A percentile compares a stretch with the other conserved stretches of the same genome.
phyloP scores from a whole-genome alignment of 2,888 invertebrate species.

The Amiota communis region DNA sequence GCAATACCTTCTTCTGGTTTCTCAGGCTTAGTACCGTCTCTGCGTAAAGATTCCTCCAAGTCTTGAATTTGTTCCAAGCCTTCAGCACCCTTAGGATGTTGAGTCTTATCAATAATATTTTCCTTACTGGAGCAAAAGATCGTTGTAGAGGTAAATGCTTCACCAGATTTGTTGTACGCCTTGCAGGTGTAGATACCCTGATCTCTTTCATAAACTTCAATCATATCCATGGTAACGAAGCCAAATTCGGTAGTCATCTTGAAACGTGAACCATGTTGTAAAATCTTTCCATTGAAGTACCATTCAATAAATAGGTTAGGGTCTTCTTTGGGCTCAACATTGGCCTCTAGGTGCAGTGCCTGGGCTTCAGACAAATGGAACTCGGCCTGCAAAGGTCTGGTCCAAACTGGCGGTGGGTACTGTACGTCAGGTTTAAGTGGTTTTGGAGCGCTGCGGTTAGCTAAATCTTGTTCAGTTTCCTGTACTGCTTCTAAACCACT shows the following conservation, averaged over 20 bases:
- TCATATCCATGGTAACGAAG: conserved; percentile 93
- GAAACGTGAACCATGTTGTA: conserved; percentile 91
- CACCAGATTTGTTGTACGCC: conserved; percentile 89
- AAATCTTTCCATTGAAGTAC: conserved; percentile 92
- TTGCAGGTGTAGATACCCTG: conserved; percentile 95
- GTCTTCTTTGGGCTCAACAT: conserved; percentile 94
- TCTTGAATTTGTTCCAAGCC: conserved; percentile 93
- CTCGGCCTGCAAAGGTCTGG: conserved; percentile 85
- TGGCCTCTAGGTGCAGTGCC: conserved; percentile 92
- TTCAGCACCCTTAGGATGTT: conserved; percentile 96
- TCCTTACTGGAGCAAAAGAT: conserved; percentile 88
- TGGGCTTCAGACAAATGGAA: conserved; percentile 87
- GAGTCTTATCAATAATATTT: conserved; percentile 88
- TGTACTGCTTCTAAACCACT: conserved; percentile 91
- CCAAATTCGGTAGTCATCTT: conserved; percentile 97
- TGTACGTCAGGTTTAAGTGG: conserved; percentile 82
- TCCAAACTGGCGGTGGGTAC: conserved; percentile 90
- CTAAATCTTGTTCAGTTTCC: conserved; percentile 88
- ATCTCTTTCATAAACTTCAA: conserved; percentile 93
- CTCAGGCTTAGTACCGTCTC: conserved; percentile 79
- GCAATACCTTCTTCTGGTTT: conserved; percentile 87
- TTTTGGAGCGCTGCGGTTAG: conserved; percentile 81
- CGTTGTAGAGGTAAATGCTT: conserved; percentile 93
- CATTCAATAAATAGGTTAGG: conserved; percentile 93
- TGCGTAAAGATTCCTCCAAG: conserved; percentile 88